phyloP scores from a whole-genome alignment of 2,113 vertebrate genomes.

The Toxotes chatareus region DNA sequence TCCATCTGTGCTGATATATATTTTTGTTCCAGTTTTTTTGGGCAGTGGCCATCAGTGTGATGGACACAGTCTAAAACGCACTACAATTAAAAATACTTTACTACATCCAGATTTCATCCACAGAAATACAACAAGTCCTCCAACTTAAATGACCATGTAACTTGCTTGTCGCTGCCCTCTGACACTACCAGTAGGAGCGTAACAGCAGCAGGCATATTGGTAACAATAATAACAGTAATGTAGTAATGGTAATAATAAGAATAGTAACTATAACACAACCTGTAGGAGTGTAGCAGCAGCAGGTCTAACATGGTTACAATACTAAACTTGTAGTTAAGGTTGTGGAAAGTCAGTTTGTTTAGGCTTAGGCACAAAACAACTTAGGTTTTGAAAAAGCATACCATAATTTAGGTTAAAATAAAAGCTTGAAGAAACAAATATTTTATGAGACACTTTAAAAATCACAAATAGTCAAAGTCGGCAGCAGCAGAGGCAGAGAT shows the following conservation, averaged over 20 bases:
- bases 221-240: neutral
- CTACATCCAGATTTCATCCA: constrained; percentile 22
- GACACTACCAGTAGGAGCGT: neutral
- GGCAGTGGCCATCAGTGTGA: constrained; percentile 25
- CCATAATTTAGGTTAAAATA: too few species aligned
- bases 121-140: neutral
- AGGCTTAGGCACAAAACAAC: too few species aligned
- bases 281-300: neutral
- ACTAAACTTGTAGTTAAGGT: neutral
- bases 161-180: neutral
- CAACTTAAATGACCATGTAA: neutral
- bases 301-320: neutral
- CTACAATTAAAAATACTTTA: constrained; percentile 25
- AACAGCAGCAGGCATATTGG: too few species aligned
- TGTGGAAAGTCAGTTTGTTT: neutral
- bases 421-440: too few species aligned
- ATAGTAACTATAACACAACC: neutral
- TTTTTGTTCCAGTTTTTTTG: constrained; percentile 21
- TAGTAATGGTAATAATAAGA: neutral
- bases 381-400: too few species aligned
- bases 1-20: constrained; percentile 60
- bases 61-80: constrained; percentile 1
- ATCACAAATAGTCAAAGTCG: neutral
- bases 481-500: neutral
- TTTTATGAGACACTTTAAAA: neutral